Conservation (phyloP, 2,113 vertebrate genomes). For the Cyphomyrus discorhynchus region DNA sequence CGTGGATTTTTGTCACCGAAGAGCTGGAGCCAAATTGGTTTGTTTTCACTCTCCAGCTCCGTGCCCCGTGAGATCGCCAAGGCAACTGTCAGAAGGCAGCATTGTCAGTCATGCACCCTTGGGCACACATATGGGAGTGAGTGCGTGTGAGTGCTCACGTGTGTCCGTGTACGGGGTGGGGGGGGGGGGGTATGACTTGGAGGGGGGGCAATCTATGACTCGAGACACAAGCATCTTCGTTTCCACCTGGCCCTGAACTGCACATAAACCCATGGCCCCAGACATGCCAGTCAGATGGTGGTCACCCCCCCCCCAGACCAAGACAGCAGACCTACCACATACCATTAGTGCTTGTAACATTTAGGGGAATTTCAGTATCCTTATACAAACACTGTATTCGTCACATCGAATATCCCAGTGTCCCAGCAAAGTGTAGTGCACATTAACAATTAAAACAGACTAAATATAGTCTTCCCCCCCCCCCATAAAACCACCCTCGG, state of each 20-base stretch:
- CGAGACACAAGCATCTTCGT: neutral
- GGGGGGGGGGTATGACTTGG: neutral
- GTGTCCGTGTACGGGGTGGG: neutral
- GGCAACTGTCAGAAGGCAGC: conserved; percentile 45
- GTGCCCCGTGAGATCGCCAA: conserved; percentile 44
- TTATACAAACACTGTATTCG: conserved; percentile 55
- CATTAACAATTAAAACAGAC: conserved; percentile 58
- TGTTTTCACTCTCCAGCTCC: conserved; percentile 44
- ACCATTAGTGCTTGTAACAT: conserved; percentile 52
- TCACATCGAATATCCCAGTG: conserved; percentile 61
- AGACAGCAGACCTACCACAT: neutral
- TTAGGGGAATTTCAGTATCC: conserved; percentile 39
- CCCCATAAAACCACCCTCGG: neutral
- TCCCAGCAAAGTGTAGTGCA: conserved; percentile 61
- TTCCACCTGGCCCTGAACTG: neutral
- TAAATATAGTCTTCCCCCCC: conserved; percentile 49
- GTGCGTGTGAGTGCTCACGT: neutral
- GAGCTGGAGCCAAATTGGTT: conserved; percentile 49
- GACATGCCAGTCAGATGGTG: neutral
- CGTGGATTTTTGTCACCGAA: conserved; percentile 36
- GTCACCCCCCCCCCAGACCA: neutral
- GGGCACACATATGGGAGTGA: conserved; percentile 26
- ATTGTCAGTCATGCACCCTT: conserved; percentile 41
- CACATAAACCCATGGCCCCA: neutral
- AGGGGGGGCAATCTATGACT: neutral